These are phyloP conservation scores for Fabriciana adippe DNA, from an alignment of 2,888 invertebrate genomes.

Conservation along the genomic window DNA sequence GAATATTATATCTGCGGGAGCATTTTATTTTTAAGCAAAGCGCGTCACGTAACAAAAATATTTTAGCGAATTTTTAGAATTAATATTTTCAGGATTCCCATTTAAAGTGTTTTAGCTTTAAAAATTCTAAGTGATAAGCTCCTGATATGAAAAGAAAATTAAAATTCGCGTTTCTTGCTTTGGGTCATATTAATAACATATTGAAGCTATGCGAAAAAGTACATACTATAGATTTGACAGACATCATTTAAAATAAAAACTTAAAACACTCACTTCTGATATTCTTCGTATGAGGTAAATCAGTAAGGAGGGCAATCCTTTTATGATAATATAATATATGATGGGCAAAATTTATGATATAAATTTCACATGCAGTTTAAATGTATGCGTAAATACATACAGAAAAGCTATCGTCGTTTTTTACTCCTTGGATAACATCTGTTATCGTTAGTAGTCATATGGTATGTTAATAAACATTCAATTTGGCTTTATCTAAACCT, in stretches of 20 bases:
- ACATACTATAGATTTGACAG: constrained; percentile 2
- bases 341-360: no score
- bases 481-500: neutral
- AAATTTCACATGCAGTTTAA: no score
- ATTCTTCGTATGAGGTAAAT: neutral
- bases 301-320: neutral
- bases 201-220: constrained; percentile 19
- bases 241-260: neutral
- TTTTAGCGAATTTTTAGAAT: constrained; percentile 35
- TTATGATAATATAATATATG: neutral
- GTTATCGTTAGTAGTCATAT: neutral
- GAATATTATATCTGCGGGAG: constrained; percentile 10
- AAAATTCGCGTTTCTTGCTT: constrained; percentile 11
- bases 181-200: constrained; percentile 4
- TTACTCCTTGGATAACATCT: no score
- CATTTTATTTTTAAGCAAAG: constrained; percentile 27
- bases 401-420: no score
- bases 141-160: neutral
- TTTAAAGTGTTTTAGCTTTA: constrained; percentile 19
- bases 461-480: neutral
- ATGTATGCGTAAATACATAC: no score
- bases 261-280: neutral
- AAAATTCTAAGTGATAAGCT: constrained; percentile 6
- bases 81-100: constrained; percentile 19
- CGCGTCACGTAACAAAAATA: constrained; percentile 25